phyloP scores from a whole-genome alignment of 2,888 invertebrate species.

The Pandemis cinnamomeana region DNA sequence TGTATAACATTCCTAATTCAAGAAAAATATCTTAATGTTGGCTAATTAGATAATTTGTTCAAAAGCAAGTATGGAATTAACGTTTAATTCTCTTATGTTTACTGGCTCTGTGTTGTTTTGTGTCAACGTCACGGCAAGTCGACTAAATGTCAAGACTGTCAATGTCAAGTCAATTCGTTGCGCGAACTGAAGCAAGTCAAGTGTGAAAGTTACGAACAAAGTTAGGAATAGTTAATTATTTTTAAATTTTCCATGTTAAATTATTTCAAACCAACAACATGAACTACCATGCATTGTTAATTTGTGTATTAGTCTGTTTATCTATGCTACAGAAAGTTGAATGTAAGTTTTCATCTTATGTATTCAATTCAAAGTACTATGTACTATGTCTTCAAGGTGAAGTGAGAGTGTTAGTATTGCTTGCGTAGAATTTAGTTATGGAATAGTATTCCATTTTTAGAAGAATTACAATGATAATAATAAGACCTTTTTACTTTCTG shows the following conservation, averaged over 20 bases:
- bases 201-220: conserved; percentile 31
- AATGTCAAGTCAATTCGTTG: neutral
- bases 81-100: no score
- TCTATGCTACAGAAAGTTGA: conserved; percentile 60
- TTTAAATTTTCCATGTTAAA: conserved; percentile 41
- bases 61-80: no score
- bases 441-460: neutral
- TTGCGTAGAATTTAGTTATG: conserved; percentile 26
- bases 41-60: no score
- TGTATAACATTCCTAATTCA: no score
- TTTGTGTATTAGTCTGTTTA: conserved; percentile 54
- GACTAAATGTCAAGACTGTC: neutral
- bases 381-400: conserved; percentile 73
- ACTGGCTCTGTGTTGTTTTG: neutral
- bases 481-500: neutral
- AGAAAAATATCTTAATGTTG: no score
- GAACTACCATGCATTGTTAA: conserved; percentile 55
- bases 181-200: neutral
- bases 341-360: conserved; percentile 64
- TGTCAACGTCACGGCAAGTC: neutral
- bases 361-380: conserved; percentile 38
- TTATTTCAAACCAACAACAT: conserved; percentile 53
- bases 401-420: conserved; percentile 68
- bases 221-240: conserved; percentile 44
- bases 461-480: neutral